Evolutionary conservation across 2,797 vertebrate genomes (phyloP).

Genomic region (Pteropus rufus): DNA sequence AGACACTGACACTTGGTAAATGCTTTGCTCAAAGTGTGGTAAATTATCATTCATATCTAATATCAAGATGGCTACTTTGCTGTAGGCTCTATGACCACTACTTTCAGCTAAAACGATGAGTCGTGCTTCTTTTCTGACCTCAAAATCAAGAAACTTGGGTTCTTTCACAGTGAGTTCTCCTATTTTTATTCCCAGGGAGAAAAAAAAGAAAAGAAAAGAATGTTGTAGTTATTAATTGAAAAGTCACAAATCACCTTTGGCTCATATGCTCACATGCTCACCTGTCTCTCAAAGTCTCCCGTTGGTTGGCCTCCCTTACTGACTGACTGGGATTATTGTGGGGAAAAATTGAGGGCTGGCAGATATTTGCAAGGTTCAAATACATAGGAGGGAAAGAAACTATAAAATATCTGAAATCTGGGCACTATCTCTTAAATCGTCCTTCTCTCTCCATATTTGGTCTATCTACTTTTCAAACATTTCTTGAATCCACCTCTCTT

Average conservation of each 20-base stretch:
- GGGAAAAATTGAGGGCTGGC: neutral
- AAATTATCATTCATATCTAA: slow-evolving; percentile 91
- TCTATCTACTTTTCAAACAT: neutral
- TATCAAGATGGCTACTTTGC: slow-evolving; percentile 85
- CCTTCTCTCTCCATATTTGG: neutral
- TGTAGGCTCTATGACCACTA: slow-evolving; percentile 83
- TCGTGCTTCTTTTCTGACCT: slow-evolving; percentile 83
- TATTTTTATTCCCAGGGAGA: slow-evolving; percentile 74
- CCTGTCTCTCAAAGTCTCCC: neutral
- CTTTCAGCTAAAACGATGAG: slow-evolving; percentile 89
- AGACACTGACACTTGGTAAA: slow-evolving; percentile 88
- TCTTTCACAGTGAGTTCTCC: slow-evolving; percentile 91
- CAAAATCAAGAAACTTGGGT: slow-evolving; percentile 89
- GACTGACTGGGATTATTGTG: neutral
- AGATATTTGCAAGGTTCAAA: neutral
- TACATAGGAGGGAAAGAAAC: neutral
- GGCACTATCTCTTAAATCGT: neutral
- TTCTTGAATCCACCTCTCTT: neutral
- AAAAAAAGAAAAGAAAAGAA: neutral
- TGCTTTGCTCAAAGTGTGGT: slow-evolving; percentile 87
- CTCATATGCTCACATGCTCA: fast-evolving
- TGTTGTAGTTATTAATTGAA: neutral
- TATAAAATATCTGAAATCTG: neutral
- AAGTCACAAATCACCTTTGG: neutral
- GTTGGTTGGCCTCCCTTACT: neutral